Evolutionary conservation across 2,113 vertebrate species (phyloP), one percentile per base, ranked within the genome.

Genomic region (Grammomys surdaster): DNA sequence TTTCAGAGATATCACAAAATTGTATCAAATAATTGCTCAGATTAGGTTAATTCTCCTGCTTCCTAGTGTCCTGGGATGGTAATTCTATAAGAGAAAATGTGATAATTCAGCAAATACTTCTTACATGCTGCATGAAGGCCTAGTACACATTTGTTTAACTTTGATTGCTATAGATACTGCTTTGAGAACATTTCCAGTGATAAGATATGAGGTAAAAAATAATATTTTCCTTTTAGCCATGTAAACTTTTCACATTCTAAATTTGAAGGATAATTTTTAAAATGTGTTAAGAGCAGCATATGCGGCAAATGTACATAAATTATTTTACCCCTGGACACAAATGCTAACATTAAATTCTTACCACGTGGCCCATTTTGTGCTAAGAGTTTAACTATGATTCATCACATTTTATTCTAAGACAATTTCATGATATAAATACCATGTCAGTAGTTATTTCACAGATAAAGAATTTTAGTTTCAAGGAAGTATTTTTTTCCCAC

Each of bases 151-250:
- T 69, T 78, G 26, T 48, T 31, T 81, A 67, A 81, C n/a, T 40
- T 63, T 90, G 7, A 84, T 16, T 31, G 7, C 26, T 54, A 7
- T 75, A 2, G 22, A 20, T 60, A 63, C 19, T 63, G 1, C 56
- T 75, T 28, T 54, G 7, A 63, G 65, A 78, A 22, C 7, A 24
- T 93, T 36, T 60, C 40, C 14, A 96, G 13, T 76, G 24, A n/a
- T 58, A 65, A 7, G 3, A 16, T 4, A 77, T 70, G 20, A 72
- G 28, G 1, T 78, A 14, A 90, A 22, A 90, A 90, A 22, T 88
- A 77, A 90, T 88, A 65, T 90, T 90, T 92, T 87, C 87, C 28
- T 70, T 94, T 90, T 14, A 85, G 11, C 24, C 60, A 28, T 56
- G 36, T 58, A 65, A 88, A 60, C 11, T 63, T 95, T 89, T 89